These are phyloP conservation scores for Lycia hirtaria DNA, from an alignment of 2,888 invertebrate species.

Conservation along the genomic window DNA sequence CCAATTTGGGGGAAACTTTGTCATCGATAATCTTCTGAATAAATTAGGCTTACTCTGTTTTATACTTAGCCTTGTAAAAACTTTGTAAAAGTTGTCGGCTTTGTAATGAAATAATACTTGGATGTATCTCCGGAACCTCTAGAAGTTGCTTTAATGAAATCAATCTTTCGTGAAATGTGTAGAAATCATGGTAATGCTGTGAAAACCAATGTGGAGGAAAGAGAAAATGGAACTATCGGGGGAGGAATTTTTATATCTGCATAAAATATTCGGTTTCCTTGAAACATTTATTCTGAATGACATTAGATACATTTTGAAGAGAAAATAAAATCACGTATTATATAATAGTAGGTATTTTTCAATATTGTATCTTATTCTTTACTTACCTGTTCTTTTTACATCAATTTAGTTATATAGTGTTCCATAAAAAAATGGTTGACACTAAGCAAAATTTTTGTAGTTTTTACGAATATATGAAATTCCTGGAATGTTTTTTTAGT, in stretches of 20 bases:
- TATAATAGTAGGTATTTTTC: not conserved
- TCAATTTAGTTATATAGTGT: no score
- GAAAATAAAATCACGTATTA: constrained; percentile 12
- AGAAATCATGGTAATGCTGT: constrained; percentile 64
- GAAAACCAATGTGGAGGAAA: constrained; percentile 48
- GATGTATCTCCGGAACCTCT: not conserved
- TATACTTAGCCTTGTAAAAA: constrained; percentile 33
- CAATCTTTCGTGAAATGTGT: constrained; percentile 58
- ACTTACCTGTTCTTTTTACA: no score
- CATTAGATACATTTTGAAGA: constrained; percentile 38
- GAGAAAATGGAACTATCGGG: constrained; percentile 55
- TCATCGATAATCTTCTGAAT: constrained; percentile 43
- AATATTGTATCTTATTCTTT: not conserved
- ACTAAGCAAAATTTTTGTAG: no score
- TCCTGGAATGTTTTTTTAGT: no score
- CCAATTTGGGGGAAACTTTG: constrained; percentile 41
- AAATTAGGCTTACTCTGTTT: constrained; percentile 40
- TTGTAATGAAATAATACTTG: constrained; percentile 27
- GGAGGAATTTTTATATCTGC: constrained; percentile 52
- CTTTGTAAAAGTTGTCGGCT: constrained; percentile 29
- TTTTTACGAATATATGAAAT: no score
- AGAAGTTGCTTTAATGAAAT: constrained; percentile 44
- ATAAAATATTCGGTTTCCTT: constrained; percentile 52
- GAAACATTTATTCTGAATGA: constrained; percentile 44
- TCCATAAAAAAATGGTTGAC: no score